A percentile compares a stretch with the other conserved stretches of the same genome.
phyloP scores from a whole-genome alignment of 2,113 vertebrate genomes.

The Spea multiplicata region DNA sequence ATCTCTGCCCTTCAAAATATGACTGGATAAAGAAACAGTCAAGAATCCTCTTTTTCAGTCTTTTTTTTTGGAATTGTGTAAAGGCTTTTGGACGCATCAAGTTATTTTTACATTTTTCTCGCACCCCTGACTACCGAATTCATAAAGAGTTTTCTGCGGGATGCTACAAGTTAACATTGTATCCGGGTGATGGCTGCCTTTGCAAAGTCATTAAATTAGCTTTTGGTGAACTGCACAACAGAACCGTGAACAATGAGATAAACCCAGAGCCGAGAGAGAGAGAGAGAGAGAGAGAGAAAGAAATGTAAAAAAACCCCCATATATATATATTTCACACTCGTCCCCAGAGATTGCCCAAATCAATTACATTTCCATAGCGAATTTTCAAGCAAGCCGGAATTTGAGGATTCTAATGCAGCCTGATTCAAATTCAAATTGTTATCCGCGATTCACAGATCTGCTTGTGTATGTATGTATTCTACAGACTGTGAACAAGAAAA shows the following conservation, averaged over 20 bases:
- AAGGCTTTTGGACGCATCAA: background rate
- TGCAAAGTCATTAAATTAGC: background rate
- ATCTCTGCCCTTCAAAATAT: no score
- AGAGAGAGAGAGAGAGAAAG: background rate
- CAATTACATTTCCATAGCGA: conserved; percentile 22
- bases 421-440: conserved; percentile 34
- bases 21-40: background rate
- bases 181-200: background rate
- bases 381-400: conserved; percentile 1
- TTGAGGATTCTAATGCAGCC: conserved; percentile 19
- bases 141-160: background rate
- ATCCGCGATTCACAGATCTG: background rate
- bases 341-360: background rate
- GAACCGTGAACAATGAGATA: background rate
- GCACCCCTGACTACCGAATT: background rate
- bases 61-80: background rate
- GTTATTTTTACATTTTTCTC: background rate
- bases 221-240: background rate
- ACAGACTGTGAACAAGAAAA: background rate
- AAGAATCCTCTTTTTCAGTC: background rate
- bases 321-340: background rate
- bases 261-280: background rate
- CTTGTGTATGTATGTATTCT: conserved; percentile 36
- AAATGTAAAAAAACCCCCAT: background rate
- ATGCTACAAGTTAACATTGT: background rate